Evolutionary conservation across 2,888 invertebrate genomes (phyloP).

Genomic region (Timandra comae): DNA sequence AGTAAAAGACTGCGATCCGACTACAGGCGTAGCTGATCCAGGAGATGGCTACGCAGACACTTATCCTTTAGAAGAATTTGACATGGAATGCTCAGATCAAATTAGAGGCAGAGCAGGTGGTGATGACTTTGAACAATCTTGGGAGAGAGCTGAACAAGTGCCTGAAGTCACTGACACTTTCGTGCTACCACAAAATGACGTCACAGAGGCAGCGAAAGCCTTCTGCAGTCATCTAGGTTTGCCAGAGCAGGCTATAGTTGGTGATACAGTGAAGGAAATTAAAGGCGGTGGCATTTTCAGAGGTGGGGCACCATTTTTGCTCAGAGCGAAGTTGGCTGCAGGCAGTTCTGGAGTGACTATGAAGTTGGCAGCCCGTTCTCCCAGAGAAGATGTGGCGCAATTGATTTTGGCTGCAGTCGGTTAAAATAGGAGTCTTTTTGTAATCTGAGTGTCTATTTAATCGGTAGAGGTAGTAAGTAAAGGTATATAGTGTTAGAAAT

Average conservation of each 20-base stretch:
- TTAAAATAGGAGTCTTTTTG: slow-evolving; percentile 49
- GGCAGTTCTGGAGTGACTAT: slow-evolving; percentile 89
- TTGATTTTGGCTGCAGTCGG: slow-evolving; percentile 91
- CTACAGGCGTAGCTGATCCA: slow-evolving; percentile 93
- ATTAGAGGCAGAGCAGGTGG: slow-evolving; percentile 44
- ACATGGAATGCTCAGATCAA: slow-evolving; percentile 60
- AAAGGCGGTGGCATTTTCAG: slow-evolving; percentile 86
- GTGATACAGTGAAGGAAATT: slow-evolving; percentile 62
- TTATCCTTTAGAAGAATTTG: slow-evolving; percentile 92
- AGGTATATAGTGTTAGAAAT: too few relatives aligned
- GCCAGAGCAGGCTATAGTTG: slow-evolving; percentile 47
- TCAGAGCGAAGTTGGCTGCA: slow-evolving; percentile 88
- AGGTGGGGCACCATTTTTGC: slow-evolving; percentile 92
- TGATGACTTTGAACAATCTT: slow-evolving; percentile 79
- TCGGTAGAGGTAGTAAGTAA: too few relatives aligned
- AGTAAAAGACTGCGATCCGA: slow-evolving; percentile 97
- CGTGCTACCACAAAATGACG: slow-evolving; percentile 80
- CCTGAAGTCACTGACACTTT: slow-evolving; percentile 95
- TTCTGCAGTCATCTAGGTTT: slow-evolving; percentile 61
- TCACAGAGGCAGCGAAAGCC: slow-evolving; percentile 53
- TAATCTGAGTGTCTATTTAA: too few relatives aligned
- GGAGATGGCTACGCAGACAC: slow-evolving; percentile 98
- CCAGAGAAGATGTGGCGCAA: slow-evolving; percentile 90
- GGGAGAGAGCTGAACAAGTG: slow-evolving; percentile 83
- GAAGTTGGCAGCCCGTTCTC: slow-evolving; percentile 93